These are phyloP conservation scores for Ibidorhyncha struthersii DNA, from an alignment of 2,113 vertebrate genomes.

Conservation along the genomic window DNA sequence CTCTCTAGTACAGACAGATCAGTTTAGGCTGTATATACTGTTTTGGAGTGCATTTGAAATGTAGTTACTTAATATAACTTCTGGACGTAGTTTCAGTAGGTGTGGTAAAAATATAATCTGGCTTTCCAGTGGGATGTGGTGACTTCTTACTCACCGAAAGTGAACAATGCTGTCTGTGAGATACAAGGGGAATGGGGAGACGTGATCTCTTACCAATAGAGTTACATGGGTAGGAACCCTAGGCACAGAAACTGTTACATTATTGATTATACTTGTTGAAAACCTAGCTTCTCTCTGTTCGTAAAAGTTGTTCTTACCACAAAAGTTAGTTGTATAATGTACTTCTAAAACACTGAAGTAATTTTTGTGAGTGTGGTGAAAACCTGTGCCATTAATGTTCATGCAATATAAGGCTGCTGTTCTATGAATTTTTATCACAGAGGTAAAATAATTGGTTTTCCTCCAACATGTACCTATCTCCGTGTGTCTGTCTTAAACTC, in stretches of 20 bases:
- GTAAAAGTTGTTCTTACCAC: background rate
- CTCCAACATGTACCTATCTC: background rate
- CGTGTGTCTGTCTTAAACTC: background rate
- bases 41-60: background rate
- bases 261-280: background rate
- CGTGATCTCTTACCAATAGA: background rate
- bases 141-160: background rate
- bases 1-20: background rate
- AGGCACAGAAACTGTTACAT: background rate
- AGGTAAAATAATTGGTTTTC: background rate
- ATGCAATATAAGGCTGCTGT: background rate
- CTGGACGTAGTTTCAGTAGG: background rate
- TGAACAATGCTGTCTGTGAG: fast-evolving
- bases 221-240: background rate
- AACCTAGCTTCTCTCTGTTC: background rate
- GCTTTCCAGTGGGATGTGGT: background rate
- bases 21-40: background rate
- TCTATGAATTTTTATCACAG: background rate
- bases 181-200: background rate
- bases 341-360: background rate
- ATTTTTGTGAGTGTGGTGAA: background rate
- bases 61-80: background rate
- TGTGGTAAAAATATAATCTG: background rate
- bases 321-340: background rate
- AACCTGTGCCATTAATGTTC: background rate